Percentiles rank a stretch among this genome's conserved stretches.
phyloP scores from a whole-genome alignment of 2,797 vertebrate species.

The Diceros bicornis region DNA sequence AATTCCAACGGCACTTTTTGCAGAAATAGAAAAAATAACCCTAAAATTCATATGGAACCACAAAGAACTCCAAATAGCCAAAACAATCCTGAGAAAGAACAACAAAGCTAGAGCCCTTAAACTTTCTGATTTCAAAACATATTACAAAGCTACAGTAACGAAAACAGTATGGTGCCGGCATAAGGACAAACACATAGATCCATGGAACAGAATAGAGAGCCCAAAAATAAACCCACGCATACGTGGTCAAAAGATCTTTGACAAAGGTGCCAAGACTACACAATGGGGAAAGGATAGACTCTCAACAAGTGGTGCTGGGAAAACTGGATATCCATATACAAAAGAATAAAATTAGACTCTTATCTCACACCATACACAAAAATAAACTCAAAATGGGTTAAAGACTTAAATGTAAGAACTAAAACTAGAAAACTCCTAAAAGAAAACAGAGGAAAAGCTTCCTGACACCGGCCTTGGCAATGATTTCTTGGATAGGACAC shows the following conservation, averaged over 20 bases:
- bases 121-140: constrained; percentile 12
- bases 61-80: not conserved
- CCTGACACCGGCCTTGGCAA: not conserved
- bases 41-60: not conserved
- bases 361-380: not conserved
- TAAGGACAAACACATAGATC: not conserved
- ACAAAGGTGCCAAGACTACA: not conserved
- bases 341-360: not conserved
- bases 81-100: not conserved
- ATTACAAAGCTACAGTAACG: not conserved
- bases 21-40: not conserved
- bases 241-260: not conserved
- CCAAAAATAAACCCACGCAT: not conserved
- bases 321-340: not conserved
- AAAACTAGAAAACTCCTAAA: not conserved
- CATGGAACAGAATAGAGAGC: too few relatives aligned
- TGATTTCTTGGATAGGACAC: constrained; percentile 27
- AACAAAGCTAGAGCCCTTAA: not conserved
- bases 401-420: constrained; percentile 34
- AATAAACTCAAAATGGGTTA: not conserved
- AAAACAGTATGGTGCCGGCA: not conserved
- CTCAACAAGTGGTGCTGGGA: not conserved
- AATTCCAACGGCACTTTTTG: constrained; percentile 32
- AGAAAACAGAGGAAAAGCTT: constrained; percentile 19
- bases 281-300: not conserved